A percentile compares a stretch with the other conserved stretches of the same genome.
Conservation (phyloP, 2,888 invertebrate species). For the Pachycephus smyrnensis region DNA sequence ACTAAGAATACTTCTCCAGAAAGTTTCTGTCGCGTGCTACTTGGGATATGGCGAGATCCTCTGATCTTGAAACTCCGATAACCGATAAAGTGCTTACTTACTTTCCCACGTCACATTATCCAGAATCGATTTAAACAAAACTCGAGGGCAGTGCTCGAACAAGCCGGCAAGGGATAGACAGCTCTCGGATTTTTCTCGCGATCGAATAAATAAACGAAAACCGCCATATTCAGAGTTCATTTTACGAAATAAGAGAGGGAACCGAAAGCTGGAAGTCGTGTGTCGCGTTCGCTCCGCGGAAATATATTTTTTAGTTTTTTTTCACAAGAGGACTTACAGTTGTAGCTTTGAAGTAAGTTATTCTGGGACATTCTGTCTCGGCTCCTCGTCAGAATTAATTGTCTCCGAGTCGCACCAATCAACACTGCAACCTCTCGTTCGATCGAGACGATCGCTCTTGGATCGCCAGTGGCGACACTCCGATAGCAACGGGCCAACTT, state of each 20-base stretch:
- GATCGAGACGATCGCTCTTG: constrained; percentile 3
- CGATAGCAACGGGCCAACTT: constrained; percentile 1
- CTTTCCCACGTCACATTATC: too few species aligned
- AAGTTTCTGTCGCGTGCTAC: too few species aligned
- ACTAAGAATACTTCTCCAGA: too few species aligned
- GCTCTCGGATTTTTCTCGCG: constrained; percentile 45
- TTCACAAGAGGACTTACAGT: constrained; percentile 47
- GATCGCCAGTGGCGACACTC: neutral
- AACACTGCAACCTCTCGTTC: constrained; percentile 16
- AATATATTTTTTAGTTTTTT: neutral
- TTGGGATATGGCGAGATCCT: too few species aligned
- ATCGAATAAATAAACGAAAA: constrained; percentile 60
- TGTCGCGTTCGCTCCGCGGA: neutral
- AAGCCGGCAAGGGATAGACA: constrained; percentile 39
- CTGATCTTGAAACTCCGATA: too few species aligned
- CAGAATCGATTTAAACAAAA: too few species aligned
- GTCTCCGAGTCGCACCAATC: constrained; percentile 28
- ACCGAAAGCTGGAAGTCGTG: neutral
- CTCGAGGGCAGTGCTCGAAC: constrained; percentile 20
- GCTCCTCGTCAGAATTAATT: constrained; percentile 18
- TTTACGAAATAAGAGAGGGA: constrained; percentile 36
- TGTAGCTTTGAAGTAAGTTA: constrained; percentile 50
- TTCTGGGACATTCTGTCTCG: constrained; percentile 46
- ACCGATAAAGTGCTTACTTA: too few species aligned
- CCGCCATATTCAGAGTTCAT: constrained; percentile 61